These are phyloP conservation scores for Rallus crepitans DNA, from an alignment of 2,797 vertebrate genomes.

Conservation along the genomic window DNA sequence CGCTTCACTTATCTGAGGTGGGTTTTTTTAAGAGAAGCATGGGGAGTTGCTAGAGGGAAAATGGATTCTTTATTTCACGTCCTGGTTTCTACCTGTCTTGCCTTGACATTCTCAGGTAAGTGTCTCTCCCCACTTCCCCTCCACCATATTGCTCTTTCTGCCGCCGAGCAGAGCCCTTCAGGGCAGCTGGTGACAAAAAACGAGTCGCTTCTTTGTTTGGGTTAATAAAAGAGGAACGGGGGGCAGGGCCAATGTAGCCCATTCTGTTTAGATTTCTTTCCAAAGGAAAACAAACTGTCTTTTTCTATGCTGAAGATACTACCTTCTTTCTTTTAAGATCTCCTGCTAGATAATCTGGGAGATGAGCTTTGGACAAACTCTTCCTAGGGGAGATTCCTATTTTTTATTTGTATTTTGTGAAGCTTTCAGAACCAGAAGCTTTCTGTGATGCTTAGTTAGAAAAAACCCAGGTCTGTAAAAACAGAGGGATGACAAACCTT, in stretches of 20 bases:
- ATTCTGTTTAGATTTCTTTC: constrained; percentile 62
- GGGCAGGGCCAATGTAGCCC: constrained; percentile 48
- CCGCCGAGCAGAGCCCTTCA: background rate
- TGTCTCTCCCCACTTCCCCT: constrained; percentile 54
- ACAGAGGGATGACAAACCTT: background rate
- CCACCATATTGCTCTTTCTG: background rate
- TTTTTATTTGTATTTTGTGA: constrained; percentile 3
- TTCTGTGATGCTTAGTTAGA: background rate
- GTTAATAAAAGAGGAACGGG: constrained; percentile 37
- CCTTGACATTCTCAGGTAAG: constrained; percentile 84
- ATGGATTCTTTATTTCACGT: constrained; percentile 85
- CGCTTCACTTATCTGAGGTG: constrained; percentile 85
- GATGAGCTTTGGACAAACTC: background rate
- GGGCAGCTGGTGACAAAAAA: constrained; percentile 21
- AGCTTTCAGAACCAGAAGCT: background rate
- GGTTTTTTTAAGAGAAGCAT: constrained; percentile 77
- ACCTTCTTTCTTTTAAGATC: background rate
- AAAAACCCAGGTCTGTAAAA: background rate
- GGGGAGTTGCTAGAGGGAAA: constrained; percentile 81
- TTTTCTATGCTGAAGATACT: background rate
- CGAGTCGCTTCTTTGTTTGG: constrained; percentile 14
- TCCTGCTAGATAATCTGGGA: background rate
- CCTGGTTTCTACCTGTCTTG: constrained; percentile 79
- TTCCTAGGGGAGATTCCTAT: background rate
- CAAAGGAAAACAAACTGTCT: constrained; percentile 63